Conservation (phyloP, 2,888 invertebrate genomes). For the Hirtodrosophila duncani region DNA sequence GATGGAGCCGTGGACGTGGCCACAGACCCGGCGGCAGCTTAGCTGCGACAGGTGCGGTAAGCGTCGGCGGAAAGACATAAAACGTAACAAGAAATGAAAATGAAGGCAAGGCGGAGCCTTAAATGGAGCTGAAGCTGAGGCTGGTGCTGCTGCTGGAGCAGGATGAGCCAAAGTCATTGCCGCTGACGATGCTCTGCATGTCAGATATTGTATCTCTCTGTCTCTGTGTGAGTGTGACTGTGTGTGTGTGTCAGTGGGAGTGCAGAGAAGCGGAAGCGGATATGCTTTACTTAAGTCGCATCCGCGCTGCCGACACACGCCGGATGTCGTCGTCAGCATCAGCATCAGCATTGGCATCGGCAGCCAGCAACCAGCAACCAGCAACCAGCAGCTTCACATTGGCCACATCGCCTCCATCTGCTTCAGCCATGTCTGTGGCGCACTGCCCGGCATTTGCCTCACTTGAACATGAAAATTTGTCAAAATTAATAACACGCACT, state of each 20-base stretch:
- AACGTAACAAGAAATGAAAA: conserved; percentile 70
- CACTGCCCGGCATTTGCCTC: conserved; percentile 47
- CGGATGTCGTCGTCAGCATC: conserved; percentile 61
- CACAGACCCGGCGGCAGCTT: conserved; percentile 49
- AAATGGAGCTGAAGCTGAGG: too few relatives aligned
- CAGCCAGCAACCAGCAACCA: conserved; percentile 9
- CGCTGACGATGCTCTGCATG: conserved; percentile 48
- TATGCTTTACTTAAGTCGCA: conserved; percentile 74
- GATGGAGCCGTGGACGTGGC: conserved; percentile 39
- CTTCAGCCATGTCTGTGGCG: conserved; percentile 50
- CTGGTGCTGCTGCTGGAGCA: too few relatives aligned
- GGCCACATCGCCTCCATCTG: conserved; percentile 26
- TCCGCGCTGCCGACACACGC: conserved; percentile 72
- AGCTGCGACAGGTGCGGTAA: conserved; percentile 36
- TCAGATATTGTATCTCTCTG: conserved; percentile 27
- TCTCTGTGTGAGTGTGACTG: conserved; percentile 8
- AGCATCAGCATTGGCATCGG: conserved; percentile 22
- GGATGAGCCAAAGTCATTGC: conserved; percentile 66
- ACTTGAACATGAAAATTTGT: conserved; percentile 71
- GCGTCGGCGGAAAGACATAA: conserved; percentile 66
- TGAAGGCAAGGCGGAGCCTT: conserved; percentile 56
- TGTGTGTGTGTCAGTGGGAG: conserved; percentile 34
- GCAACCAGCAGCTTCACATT: conserved; percentile 5
- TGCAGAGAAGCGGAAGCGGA: conserved; percentile 69
- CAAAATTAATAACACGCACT: conserved; percentile 74